Conservation (phyloP, 2,113 vertebrate species). For the Atherinomorus stipes region DNA sequence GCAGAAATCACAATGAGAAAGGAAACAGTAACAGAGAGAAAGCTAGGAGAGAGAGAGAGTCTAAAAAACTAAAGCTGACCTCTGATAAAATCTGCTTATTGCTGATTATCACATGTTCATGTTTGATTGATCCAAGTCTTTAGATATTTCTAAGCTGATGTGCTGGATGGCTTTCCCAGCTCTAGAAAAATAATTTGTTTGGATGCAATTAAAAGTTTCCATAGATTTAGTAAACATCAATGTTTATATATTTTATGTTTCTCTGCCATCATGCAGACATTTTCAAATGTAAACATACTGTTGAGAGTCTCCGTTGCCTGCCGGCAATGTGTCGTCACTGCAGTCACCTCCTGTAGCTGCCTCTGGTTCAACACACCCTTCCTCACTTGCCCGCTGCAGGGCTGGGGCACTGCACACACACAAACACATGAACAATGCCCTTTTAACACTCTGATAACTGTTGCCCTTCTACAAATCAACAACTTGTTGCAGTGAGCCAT, state of each 20-base stretch:
- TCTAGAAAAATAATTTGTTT: too few species aligned
- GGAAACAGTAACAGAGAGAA: too few species aligned
- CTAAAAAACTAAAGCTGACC: background rate
- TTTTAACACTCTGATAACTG: constrained; percentile 31
- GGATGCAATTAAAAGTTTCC: background rate
- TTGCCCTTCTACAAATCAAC: constrained; percentile 31
- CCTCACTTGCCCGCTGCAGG: constrained; percentile 67
- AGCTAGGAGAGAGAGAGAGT: background rate
- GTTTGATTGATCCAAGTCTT: background rate
- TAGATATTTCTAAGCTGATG: too few species aligned
- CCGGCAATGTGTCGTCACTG: constrained; percentile 70
- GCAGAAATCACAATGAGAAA: background rate
- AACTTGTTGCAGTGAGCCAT: constrained; percentile 18
- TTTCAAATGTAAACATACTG: constrained; percentile 67
- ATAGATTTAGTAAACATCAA: background rate
- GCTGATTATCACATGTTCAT: background rate
- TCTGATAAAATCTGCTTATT: constrained; percentile 5
- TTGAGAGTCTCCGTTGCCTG: constrained; percentile 65
- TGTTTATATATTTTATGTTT: background rate
- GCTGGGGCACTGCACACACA: constrained; percentile 48
- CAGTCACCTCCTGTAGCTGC: constrained; percentile 67
- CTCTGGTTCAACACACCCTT: constrained; percentile 74
- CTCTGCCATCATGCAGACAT: background rate
- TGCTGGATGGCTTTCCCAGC: too few species aligned
- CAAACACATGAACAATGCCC: constrained; percentile 45